Evolutionary conservation across 2,888 invertebrate species (phyloP).

Genomic region (Dynastes tityus): DNA sequence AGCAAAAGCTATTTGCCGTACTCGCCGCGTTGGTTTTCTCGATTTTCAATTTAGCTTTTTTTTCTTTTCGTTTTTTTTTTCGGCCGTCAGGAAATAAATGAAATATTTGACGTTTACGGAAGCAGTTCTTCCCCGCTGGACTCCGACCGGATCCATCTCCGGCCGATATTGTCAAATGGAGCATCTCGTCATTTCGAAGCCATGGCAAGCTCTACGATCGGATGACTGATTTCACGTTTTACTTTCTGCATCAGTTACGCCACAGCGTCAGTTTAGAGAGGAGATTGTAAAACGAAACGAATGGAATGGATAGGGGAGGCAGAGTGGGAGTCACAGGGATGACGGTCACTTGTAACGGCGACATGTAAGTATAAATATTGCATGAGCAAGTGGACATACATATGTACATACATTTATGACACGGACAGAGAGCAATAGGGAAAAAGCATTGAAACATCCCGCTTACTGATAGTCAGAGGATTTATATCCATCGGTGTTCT

Average conservation of each 20-base stretch:
- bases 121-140: conserved; percentile 2
- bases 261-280: conserved; percentile 12
- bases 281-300: neutral
- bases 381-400: neutral
- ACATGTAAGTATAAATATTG: conserved; percentile 6
- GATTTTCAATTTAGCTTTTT: conserved; percentile 25
- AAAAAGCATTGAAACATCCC: conserved; percentile 2
- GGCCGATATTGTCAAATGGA: conserved; percentile 35
- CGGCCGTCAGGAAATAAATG: conserved; percentile 1
- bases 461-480: neutral
- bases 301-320: neutral
- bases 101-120: conserved; percentile 38
- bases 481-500: conserved; percentile 15
- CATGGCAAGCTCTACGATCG: neutral
- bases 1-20: conserved; percentile 4
- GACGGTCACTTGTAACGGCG: neutral
- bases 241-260: conserved; percentile 10
- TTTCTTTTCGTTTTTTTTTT: neutral
- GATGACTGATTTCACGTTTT: conserved; percentile 33
- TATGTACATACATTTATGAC: neutral
- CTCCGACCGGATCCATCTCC: conserved; percentile 5
- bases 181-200: conserved; percentile 11
- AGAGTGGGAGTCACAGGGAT: neutral
- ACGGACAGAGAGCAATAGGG: neutral
- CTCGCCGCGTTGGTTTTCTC: neutral